These are phyloP conservation scores for Melanotaenia trifasciata DNA, from an alignment of 2,797 vertebrate species.

Conservation along the genomic window DNA sequence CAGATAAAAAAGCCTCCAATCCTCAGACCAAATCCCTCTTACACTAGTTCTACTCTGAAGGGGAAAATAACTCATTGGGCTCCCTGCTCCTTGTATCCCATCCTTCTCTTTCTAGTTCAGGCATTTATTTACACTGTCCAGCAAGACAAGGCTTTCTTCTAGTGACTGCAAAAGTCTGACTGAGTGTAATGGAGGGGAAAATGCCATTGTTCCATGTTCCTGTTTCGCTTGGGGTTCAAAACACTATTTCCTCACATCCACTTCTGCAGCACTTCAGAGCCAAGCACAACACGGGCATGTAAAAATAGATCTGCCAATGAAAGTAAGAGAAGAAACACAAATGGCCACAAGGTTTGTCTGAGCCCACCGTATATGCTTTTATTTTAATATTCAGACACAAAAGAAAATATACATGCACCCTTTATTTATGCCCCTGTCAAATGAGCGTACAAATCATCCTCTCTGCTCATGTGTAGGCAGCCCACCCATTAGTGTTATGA, in stretches of 20 bases:
- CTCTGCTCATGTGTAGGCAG: constrained; percentile 33
- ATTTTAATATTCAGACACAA: constrained; percentile 51
- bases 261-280: constrained; percentile 66
- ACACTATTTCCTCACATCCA: constrained; percentile 49
- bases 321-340: constrained; percentile 60
- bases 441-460: constrained; percentile 52
- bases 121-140: constrained; percentile 63
- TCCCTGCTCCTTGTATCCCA: constrained; percentile 46
- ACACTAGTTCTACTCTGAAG: constrained; percentile 52
- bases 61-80: constrained; percentile 45
- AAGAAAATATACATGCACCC: constrained; percentile 36
- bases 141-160: constrained; percentile 51
- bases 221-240: constrained; percentile 71
- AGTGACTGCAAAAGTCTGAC: constrained; percentile 46
- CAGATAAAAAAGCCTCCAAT: constrained; percentile 69
- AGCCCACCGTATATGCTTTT: constrained; percentile 42
- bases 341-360: constrained; percentile 57
- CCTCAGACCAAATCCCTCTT: constrained; percentile 73
- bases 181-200: constrained; percentile 75
- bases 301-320: constrained; percentile 74
- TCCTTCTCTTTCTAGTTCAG: constrained; percentile 42
- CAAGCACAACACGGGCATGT: constrained; percentile 55
- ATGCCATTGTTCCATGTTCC: constrained; percentile 79
- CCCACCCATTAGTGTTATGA: constrained; percentile 73
- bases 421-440: constrained; percentile 51